Evolutionary conservation across 2,113 vertebrate species (phyloP).

Genomic region (Callopanchax toddi): DNA sequence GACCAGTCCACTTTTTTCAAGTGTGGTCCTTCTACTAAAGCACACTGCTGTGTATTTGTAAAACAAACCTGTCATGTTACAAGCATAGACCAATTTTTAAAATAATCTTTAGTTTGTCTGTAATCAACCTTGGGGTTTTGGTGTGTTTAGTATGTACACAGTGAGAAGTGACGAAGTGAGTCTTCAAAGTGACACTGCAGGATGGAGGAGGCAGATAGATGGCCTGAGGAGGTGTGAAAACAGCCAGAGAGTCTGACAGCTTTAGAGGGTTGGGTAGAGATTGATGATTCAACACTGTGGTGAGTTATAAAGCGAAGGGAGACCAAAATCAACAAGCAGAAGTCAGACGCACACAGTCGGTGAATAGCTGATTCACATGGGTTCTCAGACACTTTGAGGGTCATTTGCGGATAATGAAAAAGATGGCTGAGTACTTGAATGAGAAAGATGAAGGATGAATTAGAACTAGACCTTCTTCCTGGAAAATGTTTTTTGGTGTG

Average conservation of each 20-base stretch:
- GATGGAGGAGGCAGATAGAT: conserved; percentile 5
- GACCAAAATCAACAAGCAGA: not conserved
- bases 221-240: conserved; percentile 11
- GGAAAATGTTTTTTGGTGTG: conserved; percentile 5
- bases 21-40: no score
- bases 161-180: not conserved
- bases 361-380: conserved; percentile 6
- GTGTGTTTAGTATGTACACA: conserved; percentile 9
- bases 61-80: not conserved
- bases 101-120: not conserved
- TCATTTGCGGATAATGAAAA: conserved; percentile 12
- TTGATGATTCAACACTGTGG: not conserved
- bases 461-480: not conserved
- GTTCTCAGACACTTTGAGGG: conserved; percentile 16
- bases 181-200: conserved; percentile 15
- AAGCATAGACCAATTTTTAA: not conserved
- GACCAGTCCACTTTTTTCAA: no score
- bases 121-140: not conserved
- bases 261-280: conserved; percentile 2
- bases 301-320: not conserved
- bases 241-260: conserved; percentile 8
- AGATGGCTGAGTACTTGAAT: not conserved
- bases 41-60: no score
- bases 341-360: not conserved
- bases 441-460: no score